Evolutionary conservation across 2,113 vertebrate species (phyloP).

Genomic region (Theristicus caerulescens): DNA sequence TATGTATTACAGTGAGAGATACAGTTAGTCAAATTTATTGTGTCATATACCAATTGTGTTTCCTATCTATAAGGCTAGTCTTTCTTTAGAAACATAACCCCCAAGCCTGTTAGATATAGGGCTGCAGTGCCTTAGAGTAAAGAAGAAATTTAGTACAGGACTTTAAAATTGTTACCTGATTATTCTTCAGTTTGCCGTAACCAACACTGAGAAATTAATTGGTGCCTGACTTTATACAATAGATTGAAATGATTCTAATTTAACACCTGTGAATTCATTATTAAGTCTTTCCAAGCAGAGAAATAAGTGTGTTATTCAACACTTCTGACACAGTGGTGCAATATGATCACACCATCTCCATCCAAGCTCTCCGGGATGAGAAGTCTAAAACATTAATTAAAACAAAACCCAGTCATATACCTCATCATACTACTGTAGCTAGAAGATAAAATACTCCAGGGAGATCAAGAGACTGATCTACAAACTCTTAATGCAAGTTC

Average conservation of each 20-base stretch:
- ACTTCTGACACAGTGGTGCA: slow-evolving; percentile 2
- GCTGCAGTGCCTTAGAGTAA: neutral
- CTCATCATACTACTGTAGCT: slow-evolving; percentile 7
- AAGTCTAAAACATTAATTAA: slow-evolving; percentile 40
- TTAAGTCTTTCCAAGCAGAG: slow-evolving; percentile 42
- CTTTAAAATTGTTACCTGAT: slow-evolving; percentile 25
- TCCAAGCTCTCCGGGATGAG: neutral
- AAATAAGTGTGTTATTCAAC: slow-evolving; percentile 58
- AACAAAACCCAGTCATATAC: slow-evolving; percentile 1
- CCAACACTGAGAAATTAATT: slow-evolving; percentile 28
- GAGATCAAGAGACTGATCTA: slow-evolving; percentile 6
- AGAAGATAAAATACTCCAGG: slow-evolving; percentile 35
- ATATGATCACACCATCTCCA: neutral
- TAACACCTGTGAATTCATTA: slow-evolving; percentile 62
- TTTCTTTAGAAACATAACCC: neutral
- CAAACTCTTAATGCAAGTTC: neutral
- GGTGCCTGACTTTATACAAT: slow-evolving; percentile 21
- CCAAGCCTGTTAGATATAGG: neutral
- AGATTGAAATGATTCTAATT: slow-evolving; percentile 59
- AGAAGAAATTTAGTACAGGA: neutral
- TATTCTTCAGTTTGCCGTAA: slow-evolving; percentile 33
- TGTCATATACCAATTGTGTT: neutral
- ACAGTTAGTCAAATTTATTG: slow-evolving; percentile 16
- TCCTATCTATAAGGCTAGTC: neutral
- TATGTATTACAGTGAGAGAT: slow-evolving; percentile 1